Base-by-base conservation (phyloP, 2,888 invertebrate genomes). In the Cactoblastis cactorum region DNA sequence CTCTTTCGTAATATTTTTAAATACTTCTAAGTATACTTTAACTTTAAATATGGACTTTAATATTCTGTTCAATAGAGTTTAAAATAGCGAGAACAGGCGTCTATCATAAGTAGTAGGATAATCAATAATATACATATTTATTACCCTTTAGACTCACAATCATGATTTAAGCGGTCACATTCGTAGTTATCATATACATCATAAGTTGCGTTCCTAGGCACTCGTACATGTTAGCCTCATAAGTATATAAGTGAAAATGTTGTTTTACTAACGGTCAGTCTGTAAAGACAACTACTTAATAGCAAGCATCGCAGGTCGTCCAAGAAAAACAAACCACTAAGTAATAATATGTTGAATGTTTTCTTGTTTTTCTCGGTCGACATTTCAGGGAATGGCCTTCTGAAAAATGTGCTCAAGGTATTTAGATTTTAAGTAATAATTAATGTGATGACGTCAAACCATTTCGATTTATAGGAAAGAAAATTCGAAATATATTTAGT, bases 201-300 rank as follows among this genome's bases (percentile, higher is more conserved):
- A 87, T 88, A 88, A 88, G 85, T 87, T 82, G 81, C 77, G 70
- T 83, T 80, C 71, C 83, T 88, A 89, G 88, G 88, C 88, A 88
- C 88, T 87, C 80, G 67, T 80, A 83, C 65, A 80, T 69, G 69
- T 72, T 80, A 85, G 86, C 86, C 83, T 83, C 80, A 63, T 77
- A 66, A 56, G 53, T 67, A 61, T 64, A 63, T 58, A 49, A 34
- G 41, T 49, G 41, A 41, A 49, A 32, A 34, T 33, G 49, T 22
- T 49, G 39, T 15, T 28, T 49, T 32, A 19, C 39, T 83, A 83
- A 49, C 49, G 41, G 41, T 83, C 83, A 77, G 74, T 77, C 73
- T 65, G 71, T 69, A 63, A 62, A 69, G 70, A 77, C 76, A 71
- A 69, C 73, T 43, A 72, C 69, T 74, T 43, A 43, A 72, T 67